Evolutionary conservation across 2,888 invertebrate genomes (phyloP).

Genomic region (Odontothrips loti): DNA sequence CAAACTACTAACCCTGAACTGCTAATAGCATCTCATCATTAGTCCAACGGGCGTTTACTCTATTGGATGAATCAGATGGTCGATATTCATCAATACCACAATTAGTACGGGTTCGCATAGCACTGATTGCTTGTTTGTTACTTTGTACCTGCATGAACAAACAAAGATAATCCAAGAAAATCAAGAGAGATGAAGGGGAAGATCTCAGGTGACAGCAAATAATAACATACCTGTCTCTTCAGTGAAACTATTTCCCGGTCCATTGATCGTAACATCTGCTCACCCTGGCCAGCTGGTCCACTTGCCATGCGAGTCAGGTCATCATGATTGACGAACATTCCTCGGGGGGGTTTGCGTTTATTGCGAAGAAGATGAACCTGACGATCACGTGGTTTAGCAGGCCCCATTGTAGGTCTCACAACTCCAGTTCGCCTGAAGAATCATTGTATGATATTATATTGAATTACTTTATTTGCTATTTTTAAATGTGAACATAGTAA

Average conservation of each 20-base stretch:
- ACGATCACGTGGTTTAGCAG: conserved; percentile 49
- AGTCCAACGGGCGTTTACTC: conserved; percentile 85
- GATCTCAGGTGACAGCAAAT: conserved; percentile 4
- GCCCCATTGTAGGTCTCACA: conserved; percentile 74
- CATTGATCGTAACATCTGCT: conserved; percentile 83
- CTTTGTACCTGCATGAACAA: conserved; percentile 74
- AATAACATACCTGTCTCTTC: conserved; percentile 76
- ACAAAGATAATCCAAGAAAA: conserved; percentile 35
- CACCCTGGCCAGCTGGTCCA: conserved; percentile 68
- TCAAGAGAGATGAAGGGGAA: conserved; percentile 24
- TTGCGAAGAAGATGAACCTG: conserved; percentile 45
- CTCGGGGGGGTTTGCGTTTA: conserved; percentile 84
- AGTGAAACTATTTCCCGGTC: conserved; percentile 91
- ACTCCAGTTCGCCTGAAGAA: conserved; percentile 70
- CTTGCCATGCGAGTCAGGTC: conserved; percentile 89
- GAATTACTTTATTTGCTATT: conserved; percentile 24
- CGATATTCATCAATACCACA: conserved; percentile 61
- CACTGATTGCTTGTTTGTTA: conserved; percentile 87
- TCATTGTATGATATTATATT: conserved; percentile 30
- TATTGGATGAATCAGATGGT: conserved; percentile 59
- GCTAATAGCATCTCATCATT: conserved; percentile 88
- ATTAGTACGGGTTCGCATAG: conserved; percentile 72
- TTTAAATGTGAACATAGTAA: conserved; percentile 28
- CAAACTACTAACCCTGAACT: conserved; percentile 68
- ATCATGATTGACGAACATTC: conserved; percentile 97